Percentiles rank a stretch among this genome's conserved stretches.
Conservation (phyloP, 2,888 invertebrate genomes). For the Thereva unica region DNA sequence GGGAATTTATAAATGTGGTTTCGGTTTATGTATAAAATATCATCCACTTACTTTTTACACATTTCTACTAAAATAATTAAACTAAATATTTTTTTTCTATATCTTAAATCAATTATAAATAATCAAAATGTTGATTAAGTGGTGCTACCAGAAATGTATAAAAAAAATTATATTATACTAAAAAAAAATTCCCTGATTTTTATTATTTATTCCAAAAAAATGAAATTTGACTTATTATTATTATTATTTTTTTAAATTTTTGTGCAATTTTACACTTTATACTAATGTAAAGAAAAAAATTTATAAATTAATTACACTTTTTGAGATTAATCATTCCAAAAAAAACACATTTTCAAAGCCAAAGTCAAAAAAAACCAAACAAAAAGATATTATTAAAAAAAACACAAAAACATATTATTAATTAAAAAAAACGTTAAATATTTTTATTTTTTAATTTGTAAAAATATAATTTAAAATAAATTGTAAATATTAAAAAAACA, state of each 20-base stretch:
- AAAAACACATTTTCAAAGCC: constrained; percentile 8
- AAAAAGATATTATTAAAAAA: too few relatives aligned
- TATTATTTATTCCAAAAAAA: constrained; percentile 5
- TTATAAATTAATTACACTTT: constrained; percentile 3
- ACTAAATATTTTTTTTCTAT: background rate
- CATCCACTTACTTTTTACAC: too few relatives aligned
- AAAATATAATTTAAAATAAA: too few relatives aligned
- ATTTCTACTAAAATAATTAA: constrained; percentile 2
- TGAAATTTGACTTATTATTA: background rate
- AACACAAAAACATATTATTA: too few relatives aligned
- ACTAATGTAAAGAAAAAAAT: constrained; percentile 11
- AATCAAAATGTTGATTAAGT: constrained; percentile 20
- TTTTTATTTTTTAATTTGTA: too few relatives aligned
- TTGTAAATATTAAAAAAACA: too few relatives aligned
- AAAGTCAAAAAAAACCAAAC: too few relatives aligned
- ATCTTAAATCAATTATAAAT: constrained; percentile 1
- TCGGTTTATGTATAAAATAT: too few relatives aligned
- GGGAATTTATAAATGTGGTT: too few relatives aligned
- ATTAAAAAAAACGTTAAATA: too few relatives aligned
- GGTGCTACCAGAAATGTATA: constrained; percentile 24
- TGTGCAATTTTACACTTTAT: constrained; percentile 22
- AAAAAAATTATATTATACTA: constrained; percentile 1
- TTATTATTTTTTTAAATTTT: constrained; percentile 7
- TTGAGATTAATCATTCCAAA: constrained; percentile 32
- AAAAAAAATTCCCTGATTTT: constrained; percentile 6